Base-by-base conservation (phyloP, 2,113 vertebrate species). In the Sphyrna mokarran region DNA sequence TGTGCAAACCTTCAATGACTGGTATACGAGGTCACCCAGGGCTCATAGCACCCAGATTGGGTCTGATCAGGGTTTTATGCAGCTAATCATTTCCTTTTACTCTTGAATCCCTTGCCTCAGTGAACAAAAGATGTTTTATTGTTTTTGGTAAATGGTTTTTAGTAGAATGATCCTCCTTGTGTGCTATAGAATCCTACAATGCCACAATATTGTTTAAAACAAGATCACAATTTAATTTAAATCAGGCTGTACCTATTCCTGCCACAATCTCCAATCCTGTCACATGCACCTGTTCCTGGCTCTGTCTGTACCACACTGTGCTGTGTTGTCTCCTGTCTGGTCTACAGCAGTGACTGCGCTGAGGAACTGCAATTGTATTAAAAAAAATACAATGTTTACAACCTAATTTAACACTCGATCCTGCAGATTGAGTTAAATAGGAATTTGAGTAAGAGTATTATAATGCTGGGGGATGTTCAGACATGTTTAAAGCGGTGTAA, bases 401-500 rank as follows among this genome's bases (percentile, higher is more conserved):
- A 96, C 29, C 18, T 87, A 83, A 95, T 3, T 18, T 0, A 0
- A 95, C 96, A 96, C 96, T 76, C 95, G 72, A 95, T 96, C 91
- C 95, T n/a, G 85, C 96, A 96, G 33, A 43, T 37, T 76, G 72
- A 96, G 94, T 70, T 96, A 96, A 96, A 96, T 95, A 54, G 94
- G 69, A 95, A 72, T 95, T 76, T 86, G 66, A 96, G 40, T 16
- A 96, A 3, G 95, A 96, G 96, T 40, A 96, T 96, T 96, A 95
- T 33, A 96, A 78, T 96, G 37, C 16, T 95, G 94, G 96, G 95
- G 95, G 89, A 89, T 96, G 94, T 96, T 70, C 69, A 96, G 63
- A 61, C 23, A 69, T 68, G 76, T 16, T 95, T 96, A 83, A 96
- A 95, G 0, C 3, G 96, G 43, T 96, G 96, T 96, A 97, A 96